phyloP scores from a whole-genome alignment of 2,797 vertebrate species.

The Hoplostethus mediterraneus region DNA sequence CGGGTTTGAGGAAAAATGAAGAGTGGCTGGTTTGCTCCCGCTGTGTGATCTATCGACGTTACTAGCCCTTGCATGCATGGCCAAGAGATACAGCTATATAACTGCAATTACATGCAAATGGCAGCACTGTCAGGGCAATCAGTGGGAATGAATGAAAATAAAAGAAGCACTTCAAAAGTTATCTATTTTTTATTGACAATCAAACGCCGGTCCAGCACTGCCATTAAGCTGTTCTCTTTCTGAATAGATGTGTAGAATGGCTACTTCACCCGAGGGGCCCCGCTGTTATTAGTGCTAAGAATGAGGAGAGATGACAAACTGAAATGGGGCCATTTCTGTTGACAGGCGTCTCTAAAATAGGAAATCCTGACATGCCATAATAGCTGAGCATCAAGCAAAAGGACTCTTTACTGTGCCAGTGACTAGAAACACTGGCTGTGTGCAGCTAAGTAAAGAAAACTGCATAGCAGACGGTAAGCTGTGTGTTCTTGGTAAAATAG shows the following conservation, averaged over 20 bases:
- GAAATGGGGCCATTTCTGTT: constrained; percentile 69
- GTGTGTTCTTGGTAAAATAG: constrained; percentile 52
- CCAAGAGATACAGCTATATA: constrained; percentile 31
- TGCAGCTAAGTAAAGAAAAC: constrained; percentile 68
- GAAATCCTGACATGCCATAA: constrained; percentile 75
- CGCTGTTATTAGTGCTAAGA: constrained; percentile 60
- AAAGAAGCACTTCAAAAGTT: constrained; percentile 62
- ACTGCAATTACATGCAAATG: constrained; percentile 73
- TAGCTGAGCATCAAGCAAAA: constrained; percentile 64
- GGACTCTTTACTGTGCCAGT: constrained; percentile 57
- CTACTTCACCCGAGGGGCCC: constrained; percentile 51
- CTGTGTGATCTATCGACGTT: constrained; percentile 30
- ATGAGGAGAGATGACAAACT: constrained; percentile 63
- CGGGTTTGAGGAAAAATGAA: too few relatives aligned
- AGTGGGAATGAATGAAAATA: constrained; percentile 67
- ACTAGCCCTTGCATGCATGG: constrained; percentile 28
- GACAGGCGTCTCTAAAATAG: constrained; percentile 68
- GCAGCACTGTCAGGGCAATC: constrained; percentile 57
- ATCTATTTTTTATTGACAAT: constrained; percentile 74
- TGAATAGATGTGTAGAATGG: constrained; percentile 59
- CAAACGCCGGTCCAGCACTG: constrained; percentile 49
- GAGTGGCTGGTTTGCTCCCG: constrained; percentile 9
- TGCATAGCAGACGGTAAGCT: constrained; percentile 52
- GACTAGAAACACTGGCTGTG: constrained; percentile 55
- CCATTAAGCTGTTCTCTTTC: constrained; percentile 62